These are phyloP conservation scores for Phlogophora meticulosa DNA, from an alignment of 2,888 invertebrate genomes.

Conservation along the genomic window DNA sequence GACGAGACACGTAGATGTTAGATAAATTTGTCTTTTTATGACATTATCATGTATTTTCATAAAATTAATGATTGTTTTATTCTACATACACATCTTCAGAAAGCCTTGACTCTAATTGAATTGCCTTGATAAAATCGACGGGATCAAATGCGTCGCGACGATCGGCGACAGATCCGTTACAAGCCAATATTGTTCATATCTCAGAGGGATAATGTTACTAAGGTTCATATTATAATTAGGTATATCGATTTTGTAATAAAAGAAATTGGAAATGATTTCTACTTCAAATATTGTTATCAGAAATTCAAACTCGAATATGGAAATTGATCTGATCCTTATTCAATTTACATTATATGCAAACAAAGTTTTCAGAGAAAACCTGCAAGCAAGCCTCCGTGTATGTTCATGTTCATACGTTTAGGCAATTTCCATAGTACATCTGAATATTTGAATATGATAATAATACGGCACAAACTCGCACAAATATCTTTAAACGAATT, in stretches of 20 bases:
- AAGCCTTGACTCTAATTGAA: too few species aligned
- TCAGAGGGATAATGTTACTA: background rate
- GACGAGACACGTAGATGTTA: too few species aligned
- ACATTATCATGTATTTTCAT: too few species aligned
- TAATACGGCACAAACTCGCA: constrained; percentile 46
- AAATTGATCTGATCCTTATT: constrained; percentile 22
- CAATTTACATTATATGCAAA: constrained; percentile 40
- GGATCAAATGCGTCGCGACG: background rate
- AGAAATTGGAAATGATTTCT: background rate
- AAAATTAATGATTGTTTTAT: too few species aligned
- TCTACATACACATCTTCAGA: too few species aligned
- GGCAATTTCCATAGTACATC: constrained; percentile 57
- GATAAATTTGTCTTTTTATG: too few species aligned
- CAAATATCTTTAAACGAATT: constrained; percentile 51
- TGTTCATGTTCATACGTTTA: constrained; percentile 37
- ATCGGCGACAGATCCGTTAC: too few species aligned
- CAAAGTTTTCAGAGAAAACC: constrained; percentile 26
- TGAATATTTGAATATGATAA: constrained; percentile 60
- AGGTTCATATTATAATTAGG: background rate
- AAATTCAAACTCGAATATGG: constrained; percentile 14
- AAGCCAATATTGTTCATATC: background rate
- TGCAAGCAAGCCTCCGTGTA: constrained; percentile 26
- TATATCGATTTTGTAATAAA: background rate
- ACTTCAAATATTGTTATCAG: constrained; percentile 4
- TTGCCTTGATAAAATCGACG: too few species aligned